A percentile compares a stretch with the other conserved stretches of the same genome.
Evolutionary conservation across 1,140 invertebrate genomes (phyloP).

Genomic region (Macrosteles quadrilineatus): DNA sequence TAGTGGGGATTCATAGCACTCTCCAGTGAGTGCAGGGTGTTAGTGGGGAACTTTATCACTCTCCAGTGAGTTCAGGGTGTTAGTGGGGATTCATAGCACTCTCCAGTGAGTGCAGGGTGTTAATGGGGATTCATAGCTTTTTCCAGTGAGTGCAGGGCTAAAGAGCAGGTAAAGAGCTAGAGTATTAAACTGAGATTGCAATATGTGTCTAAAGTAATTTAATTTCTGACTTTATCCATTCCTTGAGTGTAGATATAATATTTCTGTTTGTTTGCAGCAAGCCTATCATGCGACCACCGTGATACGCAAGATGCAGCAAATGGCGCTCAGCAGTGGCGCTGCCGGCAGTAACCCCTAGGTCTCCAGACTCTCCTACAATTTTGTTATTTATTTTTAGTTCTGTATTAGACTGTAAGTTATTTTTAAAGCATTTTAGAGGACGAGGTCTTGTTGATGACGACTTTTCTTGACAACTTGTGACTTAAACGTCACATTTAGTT

Average conservation of each 20-base stretch:
- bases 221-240: not conserved
- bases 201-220: not conserved
- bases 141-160: not conserved
- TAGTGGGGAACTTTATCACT: too few species aligned
- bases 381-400: not conserved
- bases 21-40: too few species aligned
- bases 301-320: conserved; percentile 95
- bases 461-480: too few species aligned
- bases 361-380: not conserved
- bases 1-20: too few species aligned
- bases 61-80: too few species aligned
- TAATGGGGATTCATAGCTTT: not conserved
- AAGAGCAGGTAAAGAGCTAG: not conserved
- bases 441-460: too few species aligned
- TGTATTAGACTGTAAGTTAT: too few species aligned
- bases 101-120: too few species aligned
- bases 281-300: conserved; percentile 97
- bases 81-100: too few species aligned
- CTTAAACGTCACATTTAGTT: too few species aligned
- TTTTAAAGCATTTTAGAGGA: too few species aligned
- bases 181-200: not conserved
- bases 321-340: conserved; percentile 77
- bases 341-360: conserved; percentile 34
- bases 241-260: conserved; percentile 44
- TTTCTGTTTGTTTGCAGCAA: conserved; percentile 70